Base-by-base conservation (phyloP, 2,888 invertebrate species). In the Rugalucina vietnamica region DNA sequence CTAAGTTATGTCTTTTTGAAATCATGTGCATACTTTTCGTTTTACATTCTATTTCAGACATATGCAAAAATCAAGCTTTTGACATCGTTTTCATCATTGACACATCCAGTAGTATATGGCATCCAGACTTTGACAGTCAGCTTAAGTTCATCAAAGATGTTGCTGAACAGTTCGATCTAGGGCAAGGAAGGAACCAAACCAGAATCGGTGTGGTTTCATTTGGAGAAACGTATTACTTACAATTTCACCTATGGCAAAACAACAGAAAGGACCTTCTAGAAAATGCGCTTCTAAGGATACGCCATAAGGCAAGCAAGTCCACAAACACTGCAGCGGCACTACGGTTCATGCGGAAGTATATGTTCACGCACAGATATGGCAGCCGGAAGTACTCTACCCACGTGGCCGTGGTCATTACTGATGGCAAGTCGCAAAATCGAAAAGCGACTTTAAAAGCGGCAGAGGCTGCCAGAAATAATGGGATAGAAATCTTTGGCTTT, bases 21-120 rank as follows among this genome's bases (percentile, higher is more conserved):
- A n/a, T n/a, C n/a, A n/a, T n/a, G n/a, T n/a, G n/a, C 1, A 32
- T 18, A 29, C 34, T 65, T 65, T 34, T 14, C 10, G 18, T 43
- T 43, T 43, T 43, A 18, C 10, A 43, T 4, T 60, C 1, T 60
- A 5, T 65, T 65, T 65, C 72, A 72, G 72, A 14, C 3, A 5
- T 3, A 24, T 88, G 88, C 37, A 49, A 43, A 10, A 71, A 75
- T 21, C 71, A 84, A 36, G 70, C 82, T 0, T 81, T 89, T 12
- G 91, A 91, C 77, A 83, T 91, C 4, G 88, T 90, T 27, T 91
- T 91, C 76, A 78, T 89, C n/a, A 81, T 91, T 49, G 91, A 91
- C 81, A 85, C 88, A 0, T 91, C 91, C 5, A 88, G 89, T 71
- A 90, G 90, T 74, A 89, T 91, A 5, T 90, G 89, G 88, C 77